Evolutionary conservation across 2,113 vertebrate genomes (phyloP).

Genomic region (Apaloderma vittatum): DNA sequence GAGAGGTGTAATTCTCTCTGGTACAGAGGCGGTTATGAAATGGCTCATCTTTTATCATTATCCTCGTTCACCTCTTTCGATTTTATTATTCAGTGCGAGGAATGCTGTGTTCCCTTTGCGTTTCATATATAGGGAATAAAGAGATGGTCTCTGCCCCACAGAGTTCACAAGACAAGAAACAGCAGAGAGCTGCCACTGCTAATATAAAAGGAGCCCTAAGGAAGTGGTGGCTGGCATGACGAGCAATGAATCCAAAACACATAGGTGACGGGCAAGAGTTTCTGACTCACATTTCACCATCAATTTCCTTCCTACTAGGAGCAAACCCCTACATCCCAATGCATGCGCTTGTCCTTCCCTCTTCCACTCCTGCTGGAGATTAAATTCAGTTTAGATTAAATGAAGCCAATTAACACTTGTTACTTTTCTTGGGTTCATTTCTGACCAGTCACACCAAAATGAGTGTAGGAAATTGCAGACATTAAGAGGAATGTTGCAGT

Average conservation of each 20-base stretch:
- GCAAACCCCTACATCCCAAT: background rate
- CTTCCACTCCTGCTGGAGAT: background rate
- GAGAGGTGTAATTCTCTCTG: slow-evolving; percentile 10
- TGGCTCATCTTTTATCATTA: background rate
- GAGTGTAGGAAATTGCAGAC: background rate
- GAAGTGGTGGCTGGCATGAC: background rate
- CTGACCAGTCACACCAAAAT: slow-evolving; percentile 1
- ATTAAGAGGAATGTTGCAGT: background rate
- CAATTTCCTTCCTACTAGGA: background rate
- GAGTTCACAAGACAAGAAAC: background rate
- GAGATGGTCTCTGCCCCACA: background rate
- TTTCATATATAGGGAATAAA: background rate
- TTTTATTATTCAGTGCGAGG: background rate
- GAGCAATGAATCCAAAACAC: background rate
- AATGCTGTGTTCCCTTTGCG: background rate
- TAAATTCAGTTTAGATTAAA: background rate
- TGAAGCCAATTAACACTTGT: background rate
- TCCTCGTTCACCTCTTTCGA: background rate
- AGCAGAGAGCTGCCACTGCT: background rate
- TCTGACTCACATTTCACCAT: background rate
- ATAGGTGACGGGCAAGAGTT: background rate
- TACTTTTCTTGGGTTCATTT: background rate
- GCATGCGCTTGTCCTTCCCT: background rate
- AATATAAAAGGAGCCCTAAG: background rate
- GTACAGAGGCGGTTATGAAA: slow-evolving; percentile 7